Percentiles rank a stretch among this genome's conserved stretches.
phyloP scores from a whole-genome alignment of 1,140 invertebrate genomes.

The Meloidogyne exigua region DNA sequence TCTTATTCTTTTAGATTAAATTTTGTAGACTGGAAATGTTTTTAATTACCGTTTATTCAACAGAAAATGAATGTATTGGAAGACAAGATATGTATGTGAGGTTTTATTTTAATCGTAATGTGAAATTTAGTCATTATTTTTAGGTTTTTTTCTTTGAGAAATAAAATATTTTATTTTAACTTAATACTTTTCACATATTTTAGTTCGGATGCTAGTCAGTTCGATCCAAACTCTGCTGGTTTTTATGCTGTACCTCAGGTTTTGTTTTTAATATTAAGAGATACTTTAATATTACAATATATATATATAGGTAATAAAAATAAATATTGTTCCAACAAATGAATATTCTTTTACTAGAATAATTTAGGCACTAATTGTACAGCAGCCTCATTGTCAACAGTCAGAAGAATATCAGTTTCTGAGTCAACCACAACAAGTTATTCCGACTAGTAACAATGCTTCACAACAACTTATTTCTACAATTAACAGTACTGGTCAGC shows the following conservation, averaged over 20 bases:
- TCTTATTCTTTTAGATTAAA: neutral
- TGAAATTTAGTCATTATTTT: too few species aligned
- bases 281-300: too few species aligned
- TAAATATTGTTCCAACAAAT: too few species aligned
- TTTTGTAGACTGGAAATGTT: neutral
- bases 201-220: neutral
- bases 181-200: neutral
- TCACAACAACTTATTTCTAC: neutral
- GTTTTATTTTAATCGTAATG: too few species aligned
- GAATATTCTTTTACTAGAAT: neutral
- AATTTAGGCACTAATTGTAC: neutral
- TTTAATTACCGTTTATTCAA: too few species aligned
- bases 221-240: too few species aligned
- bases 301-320: too few species aligned
- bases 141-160: too few species aligned
- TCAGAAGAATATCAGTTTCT: neutral
- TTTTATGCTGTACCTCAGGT: neutral
- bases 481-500: too few species aligned
- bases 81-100: too few species aligned
- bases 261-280: neutral
- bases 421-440: neutral
- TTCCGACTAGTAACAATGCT: neutral
- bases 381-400: neutral
- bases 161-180: too few species aligned
- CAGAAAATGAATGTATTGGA: too few species aligned